Conservation (phyloP, 1,140 invertebrate species). For the Heliconius eleuchia region DNA sequence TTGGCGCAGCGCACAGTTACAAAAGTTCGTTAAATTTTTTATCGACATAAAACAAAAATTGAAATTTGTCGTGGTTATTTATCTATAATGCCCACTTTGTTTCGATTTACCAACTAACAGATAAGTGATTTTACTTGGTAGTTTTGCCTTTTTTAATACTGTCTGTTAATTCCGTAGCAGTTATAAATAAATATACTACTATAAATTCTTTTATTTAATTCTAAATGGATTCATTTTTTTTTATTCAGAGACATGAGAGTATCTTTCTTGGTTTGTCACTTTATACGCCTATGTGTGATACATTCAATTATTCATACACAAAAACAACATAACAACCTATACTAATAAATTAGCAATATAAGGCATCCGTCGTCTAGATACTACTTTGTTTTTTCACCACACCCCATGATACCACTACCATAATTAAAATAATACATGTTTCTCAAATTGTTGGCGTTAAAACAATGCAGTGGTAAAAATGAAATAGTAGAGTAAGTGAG, state of each 20-base stretch:
- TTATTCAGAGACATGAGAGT: not conserved
- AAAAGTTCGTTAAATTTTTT: slow-evolving; percentile 62
- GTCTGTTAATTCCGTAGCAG: no score
- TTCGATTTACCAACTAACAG: slow-evolving; percentile 38
- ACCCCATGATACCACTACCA: slow-evolving; percentile 29
- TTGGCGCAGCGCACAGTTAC: slow-evolving; percentile 52
- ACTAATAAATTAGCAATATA: slow-evolving; percentile 16
- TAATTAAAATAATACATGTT: slow-evolving; percentile 32
- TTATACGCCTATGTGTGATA: not conserved
- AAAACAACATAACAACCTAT: not conserved
- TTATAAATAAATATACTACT: no score
- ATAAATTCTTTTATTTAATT: no score
- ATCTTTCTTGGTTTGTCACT: not conserved
- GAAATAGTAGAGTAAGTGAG: slow-evolving; percentile 24
- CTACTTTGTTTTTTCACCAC: not conserved
- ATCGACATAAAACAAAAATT: slow-evolving; percentile 48
- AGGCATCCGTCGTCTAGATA: slow-evolving; percentile 10
- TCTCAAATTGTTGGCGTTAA: slow-evolving; percentile 9
- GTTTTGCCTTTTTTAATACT: no score
- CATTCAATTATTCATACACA: not conserved
- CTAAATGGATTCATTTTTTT: not conserved
- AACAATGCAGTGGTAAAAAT: slow-evolving; percentile 16
- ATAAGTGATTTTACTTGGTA: not conserved
- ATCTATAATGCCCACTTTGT: slow-evolving; percentile 41
- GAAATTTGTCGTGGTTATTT: slow-evolving; percentile 39